phyloP scores from a whole-genome alignment of 2,888 invertebrate species.

The Sminthurides aquaticus region DNA sequence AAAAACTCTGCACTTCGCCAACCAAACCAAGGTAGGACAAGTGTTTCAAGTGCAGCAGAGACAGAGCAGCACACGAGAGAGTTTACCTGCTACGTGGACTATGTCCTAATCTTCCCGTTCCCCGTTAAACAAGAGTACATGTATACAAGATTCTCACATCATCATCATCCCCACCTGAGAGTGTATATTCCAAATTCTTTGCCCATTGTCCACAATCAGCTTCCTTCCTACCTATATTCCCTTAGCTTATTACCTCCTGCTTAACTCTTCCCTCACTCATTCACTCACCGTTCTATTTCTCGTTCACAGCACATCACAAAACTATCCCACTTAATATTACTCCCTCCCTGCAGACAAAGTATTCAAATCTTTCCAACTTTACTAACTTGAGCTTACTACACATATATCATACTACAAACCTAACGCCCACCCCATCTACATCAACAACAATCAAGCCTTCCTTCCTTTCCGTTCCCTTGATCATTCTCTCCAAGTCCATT shows the following conservation, averaged over 20 bases:
- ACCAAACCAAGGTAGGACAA: too few relatives aligned
- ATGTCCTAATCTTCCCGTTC: neutral
- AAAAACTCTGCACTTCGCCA: neutral
- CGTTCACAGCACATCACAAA: too few relatives aligned
- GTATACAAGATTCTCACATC: neutral
- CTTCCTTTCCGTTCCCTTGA: neutral
- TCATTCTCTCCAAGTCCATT: neutral
- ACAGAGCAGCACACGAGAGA: too few relatives aligned
- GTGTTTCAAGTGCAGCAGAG: neutral
- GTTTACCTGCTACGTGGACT: neutral
- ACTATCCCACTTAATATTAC: neutral
- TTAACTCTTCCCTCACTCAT: neutral
- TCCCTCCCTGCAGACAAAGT: neutral
- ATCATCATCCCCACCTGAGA: neutral
- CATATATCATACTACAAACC: too few relatives aligned
- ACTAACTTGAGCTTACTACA: neutral
- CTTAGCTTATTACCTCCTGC: neutral
- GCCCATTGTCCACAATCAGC: neutral
- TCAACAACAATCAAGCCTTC: neutral
- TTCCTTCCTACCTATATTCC: neutral
- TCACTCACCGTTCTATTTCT: neutral
- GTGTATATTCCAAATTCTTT: neutral
- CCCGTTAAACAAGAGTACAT: neutral
- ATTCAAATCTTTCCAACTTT: neutral
- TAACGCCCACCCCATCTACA: neutral